Evolutionary conservation across 2,113 vertebrate species (phyloP), one percentile per base, ranked within the genome.

Genomic region (Argyrosomus japonicus): DNA sequence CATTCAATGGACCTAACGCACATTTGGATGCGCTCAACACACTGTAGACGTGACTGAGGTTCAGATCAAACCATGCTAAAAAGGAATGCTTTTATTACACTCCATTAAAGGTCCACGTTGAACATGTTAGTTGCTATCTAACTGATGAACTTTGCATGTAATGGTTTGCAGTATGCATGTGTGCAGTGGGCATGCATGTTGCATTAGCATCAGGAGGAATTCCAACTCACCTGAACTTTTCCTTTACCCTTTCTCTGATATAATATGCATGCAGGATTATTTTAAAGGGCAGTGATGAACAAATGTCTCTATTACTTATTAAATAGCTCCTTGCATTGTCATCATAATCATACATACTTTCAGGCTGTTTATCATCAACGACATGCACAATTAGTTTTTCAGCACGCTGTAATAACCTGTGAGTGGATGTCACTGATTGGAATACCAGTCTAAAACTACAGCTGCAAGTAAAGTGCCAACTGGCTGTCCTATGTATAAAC

Each of bases 401-500:
- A 48, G 64, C 45, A 32, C 21, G 15, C 5, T 58, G 54, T 32
- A 57, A 76, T 27, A 47, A 15, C 23, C 19, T 25, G 51, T 9
- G 43, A 5, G n/a, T 48, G n/a, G 9, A 15, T 29, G 40, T 18
- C 21, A 21, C 51, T 32, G 71, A 75, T 25, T 43, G 50, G 40
- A 62, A 71, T 0, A 61, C 12, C 45, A 32, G 25, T 25, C 21
- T 32, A 9, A 36, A 48, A 36, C 40, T 54, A 5, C 23, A 71
- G 79, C 47, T 60, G 71, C 64, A 54, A 15, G n/a, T 11, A 12
- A 69, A 63, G 74, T 64, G 29, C 62, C 82, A 78, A 65, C 29
- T 3, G 57, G 13, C 40, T 63, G 80, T 58, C 75, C 74, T 64
- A 43, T 47, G 43, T 81, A 67, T 77, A 70, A 54, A 81, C 75